A percentile compares a stretch with the other conserved stretches of the same genome.
Conservation (phyloP, 1,140 invertebrate species). For the Cephus cinctus region DNA sequence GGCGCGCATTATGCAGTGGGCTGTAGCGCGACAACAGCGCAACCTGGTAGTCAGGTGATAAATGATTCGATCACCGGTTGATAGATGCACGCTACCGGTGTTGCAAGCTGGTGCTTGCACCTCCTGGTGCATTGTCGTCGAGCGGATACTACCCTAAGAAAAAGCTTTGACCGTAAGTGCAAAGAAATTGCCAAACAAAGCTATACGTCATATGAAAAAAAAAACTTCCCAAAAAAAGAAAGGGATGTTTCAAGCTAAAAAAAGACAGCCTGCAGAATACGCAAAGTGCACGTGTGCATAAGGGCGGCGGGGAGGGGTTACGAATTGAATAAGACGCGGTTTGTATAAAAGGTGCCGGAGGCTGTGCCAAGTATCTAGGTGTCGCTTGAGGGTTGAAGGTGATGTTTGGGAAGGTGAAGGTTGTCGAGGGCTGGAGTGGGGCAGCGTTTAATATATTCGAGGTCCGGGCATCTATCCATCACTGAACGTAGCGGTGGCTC, state of each 20-base stretch:
- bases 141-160: too few relatives aligned
- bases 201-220: too few relatives aligned
- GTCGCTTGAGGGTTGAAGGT: not conserved
- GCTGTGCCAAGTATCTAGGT: not conserved
- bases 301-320: too few relatives aligned
- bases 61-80: slow-evolving; percentile 36
- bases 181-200: too few relatives aligned
- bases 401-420: slow-evolving; percentile 15
- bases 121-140: too few relatives aligned
- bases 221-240: too few relatives aligned
- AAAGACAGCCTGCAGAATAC: too few relatives aligned
- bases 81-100: slow-evolving; percentile 23
- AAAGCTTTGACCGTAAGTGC: too few relatives aligned
- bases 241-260: too few relatives aligned
- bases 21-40: slow-evolving; percentile 19
- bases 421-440: slow-evolving; percentile 25
- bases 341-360: slow-evolving; percentile 2
- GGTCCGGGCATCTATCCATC: slow-evolving; percentile 43
- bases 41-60: slow-evolving; percentile 29
- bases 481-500: slow-evolving; percentile 10
- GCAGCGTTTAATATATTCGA: slow-evolving; percentile 23
- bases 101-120: too few relatives aligned
- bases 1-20: slow-evolving; percentile 9
- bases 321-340: too few relatives aligned
- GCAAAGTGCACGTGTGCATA: too few relatives aligned